Conservation (phyloP, 2,888 invertebrate genomes). For the Hoplodrina blanda region DNA sequence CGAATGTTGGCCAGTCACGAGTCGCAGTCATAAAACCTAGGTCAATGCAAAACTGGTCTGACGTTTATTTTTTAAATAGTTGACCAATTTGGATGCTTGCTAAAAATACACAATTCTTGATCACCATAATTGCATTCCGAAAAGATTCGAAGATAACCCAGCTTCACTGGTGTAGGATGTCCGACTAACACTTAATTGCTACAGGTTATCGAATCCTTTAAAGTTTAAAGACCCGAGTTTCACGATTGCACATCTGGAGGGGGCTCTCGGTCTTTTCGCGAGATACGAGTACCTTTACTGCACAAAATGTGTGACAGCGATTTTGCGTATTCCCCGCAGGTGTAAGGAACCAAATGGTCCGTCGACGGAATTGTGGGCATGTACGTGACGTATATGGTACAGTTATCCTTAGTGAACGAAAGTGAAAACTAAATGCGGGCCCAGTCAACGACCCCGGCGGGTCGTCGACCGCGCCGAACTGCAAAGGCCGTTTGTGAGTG, state of each 20-base stretch:
- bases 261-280: slow-evolving; percentile 21
- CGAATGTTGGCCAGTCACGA: slow-evolving; percentile 37
- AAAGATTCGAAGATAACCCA: slow-evolving; percentile 22
- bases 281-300: slow-evolving; percentile 38
- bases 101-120: slow-evolving; percentile 20
- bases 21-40: slow-evolving; percentile 57
- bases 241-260: slow-evolving; percentile 36
- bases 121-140: slow-evolving; percentile 28
- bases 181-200: slow-evolving; percentile 52
- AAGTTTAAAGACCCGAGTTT: slow-evolving; percentile 60
- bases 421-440: slow-evolving; percentile 90
- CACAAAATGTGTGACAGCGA: slow-evolving; percentile 45
- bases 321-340: slow-evolving; percentile 78
- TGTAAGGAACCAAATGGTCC: slow-evolving; percentile 75
- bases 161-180: slow-evolving; percentile 40
- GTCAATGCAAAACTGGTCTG: slow-evolving; percentile 55
- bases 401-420: slow-evolving; percentile 91
- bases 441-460: slow-evolving; percentile 86
- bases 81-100: slow-evolving; percentile 15
- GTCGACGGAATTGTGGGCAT: slow-evolving; percentile 75
- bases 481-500: slow-evolving; percentile 90
- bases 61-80: slow-evolving; percentile 15
- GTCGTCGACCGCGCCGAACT: slow-evolving; percentile 89
- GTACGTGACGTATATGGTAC: slow-evolving; percentile 87
- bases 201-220: slow-evolving; percentile 56